phyloP scores from a whole-genome alignment of 2,113 vertebrate genomes.

The Vulpes ferrilata region DNA sequence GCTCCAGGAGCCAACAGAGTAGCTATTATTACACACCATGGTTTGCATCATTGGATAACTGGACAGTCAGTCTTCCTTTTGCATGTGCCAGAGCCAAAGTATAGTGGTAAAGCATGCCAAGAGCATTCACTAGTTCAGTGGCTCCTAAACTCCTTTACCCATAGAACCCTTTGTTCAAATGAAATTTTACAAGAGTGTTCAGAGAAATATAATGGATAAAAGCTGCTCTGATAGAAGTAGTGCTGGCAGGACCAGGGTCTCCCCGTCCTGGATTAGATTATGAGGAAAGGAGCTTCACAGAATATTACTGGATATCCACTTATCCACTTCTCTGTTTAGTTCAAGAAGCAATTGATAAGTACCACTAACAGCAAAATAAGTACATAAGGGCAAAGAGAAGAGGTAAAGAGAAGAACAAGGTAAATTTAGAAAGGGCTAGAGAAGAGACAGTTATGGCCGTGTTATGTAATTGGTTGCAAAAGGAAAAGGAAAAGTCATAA shows the following conservation, averaged over 20 bases:
- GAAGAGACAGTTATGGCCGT: neutral
- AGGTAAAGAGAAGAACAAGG: neutral
- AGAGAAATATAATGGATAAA: conserved; percentile 15
- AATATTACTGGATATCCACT: neutral
- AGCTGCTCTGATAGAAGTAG: neutral
- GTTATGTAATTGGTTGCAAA: neutral
- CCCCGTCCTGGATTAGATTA: neutral
- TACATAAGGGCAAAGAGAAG: neutral
- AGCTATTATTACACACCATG: neutral
- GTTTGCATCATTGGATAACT: neutral
- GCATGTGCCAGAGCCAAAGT: neutral
- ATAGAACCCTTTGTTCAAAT: neutral
- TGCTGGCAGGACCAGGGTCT: neutral
- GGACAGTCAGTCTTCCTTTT: conserved; percentile 16
- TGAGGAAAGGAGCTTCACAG: neutral
- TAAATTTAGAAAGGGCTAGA: neutral
- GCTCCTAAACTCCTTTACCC: conserved; percentile 18
- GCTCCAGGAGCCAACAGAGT: neutral
- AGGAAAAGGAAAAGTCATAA: neutral
- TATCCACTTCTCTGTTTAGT: neutral
- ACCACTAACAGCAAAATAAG: neutral
- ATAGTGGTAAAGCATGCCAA: neutral
- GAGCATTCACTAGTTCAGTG: neutral
- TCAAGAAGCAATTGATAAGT: neutral
- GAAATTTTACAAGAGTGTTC: neutral